Evolutionary conservation across 2,797 vertebrate genomes (phyloP).

Genomic region (Epinephelus coioides): DNA sequence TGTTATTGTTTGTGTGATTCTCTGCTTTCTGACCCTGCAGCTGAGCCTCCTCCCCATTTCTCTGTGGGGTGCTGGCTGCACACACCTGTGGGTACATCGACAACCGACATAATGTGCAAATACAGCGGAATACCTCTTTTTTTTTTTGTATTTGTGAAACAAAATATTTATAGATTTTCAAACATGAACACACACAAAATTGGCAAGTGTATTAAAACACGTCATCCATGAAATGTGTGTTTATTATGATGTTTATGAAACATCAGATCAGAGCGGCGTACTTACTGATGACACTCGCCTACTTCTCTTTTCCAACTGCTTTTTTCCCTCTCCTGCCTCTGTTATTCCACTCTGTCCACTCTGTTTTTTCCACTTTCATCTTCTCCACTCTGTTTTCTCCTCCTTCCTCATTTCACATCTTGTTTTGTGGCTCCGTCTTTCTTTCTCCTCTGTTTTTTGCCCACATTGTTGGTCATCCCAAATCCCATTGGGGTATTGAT

Average conservation of each 20-base stretch:
- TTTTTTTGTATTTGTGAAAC: conserved; percentile 10
- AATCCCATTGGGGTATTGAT: conserved; percentile 23
- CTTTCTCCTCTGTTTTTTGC: not conserved
- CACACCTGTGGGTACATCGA: conserved; percentile 67
- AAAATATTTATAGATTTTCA: conserved; percentile 45
- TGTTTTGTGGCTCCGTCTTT: not conserved
- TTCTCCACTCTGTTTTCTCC: not conserved
- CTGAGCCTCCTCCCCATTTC: conserved; percentile 67
- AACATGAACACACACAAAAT: not conserved
- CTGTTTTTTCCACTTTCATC: conserved; percentile 14
- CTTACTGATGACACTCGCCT: not conserved
- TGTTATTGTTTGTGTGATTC: conserved; percentile 63
- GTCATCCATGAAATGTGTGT: not conserved
- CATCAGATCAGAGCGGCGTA: not conserved
- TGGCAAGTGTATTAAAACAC: not conserved
- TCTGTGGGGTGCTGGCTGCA: conserved; percentile 48
- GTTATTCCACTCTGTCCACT: not conserved
- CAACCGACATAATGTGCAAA: conserved; percentile 47
- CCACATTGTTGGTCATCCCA: conserved; percentile 6
- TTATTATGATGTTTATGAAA: not conserved
- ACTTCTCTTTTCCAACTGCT: not conserved
- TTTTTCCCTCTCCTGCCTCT: not conserved
- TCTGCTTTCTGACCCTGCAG: conserved; percentile 70
- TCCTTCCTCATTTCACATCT: conserved; percentile 1
- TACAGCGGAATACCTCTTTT: conserved; percentile 37